Evolutionary conservation across 1,140 invertebrate genomes (phyloP), one percentile per base, ranked within the genome.

Genomic region (Cecropterus lyciades): DNA sequence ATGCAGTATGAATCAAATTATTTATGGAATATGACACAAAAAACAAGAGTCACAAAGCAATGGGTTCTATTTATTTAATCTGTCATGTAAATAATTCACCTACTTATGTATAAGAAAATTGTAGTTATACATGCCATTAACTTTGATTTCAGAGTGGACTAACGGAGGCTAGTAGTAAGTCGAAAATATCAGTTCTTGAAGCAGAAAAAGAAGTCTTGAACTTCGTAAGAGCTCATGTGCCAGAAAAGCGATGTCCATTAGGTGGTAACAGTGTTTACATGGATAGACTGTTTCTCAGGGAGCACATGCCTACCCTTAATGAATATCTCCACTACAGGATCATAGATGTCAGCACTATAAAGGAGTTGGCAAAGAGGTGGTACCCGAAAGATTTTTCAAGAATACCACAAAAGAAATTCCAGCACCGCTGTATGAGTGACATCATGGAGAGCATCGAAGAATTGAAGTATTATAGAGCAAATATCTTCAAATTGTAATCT

Each of bases 221-320:
- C 6, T 98, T 98, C 92, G 75, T 99, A 0, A 84, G 93, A 69
- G 75, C 93, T 51, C 93, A 98, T 87, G 94, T 95, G n/a, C 93
- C 93, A 0, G 83, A 94, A 79, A 93, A 94, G 72, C 86, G 77
- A 55, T 95, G 95, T 72, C 97, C 97, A 0, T 80, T 99, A 16
- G 98, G 96, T 59, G 98, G 98, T 0, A 99, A 98, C 92, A 96
- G 96, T 57, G 94, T 99, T 6, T 96, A 97, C 77, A 95, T 96
- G 93, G 98, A 99, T 86, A 92, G 96, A 69, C 56, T 95, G 10
- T 98, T 98, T 89, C 69, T 98, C 30, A 69, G 79, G 0, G 96
- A 96, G 89, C 95, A 96, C 73, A 96, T 98, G 95, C 96, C 97
- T 0, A 87, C 72, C 37, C 82, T 98, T 11, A 82, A 96, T 79